Evolutionary conservation across 2,113 vertebrate species (phyloP).

Genomic region (Sylvietta virens): DNA sequence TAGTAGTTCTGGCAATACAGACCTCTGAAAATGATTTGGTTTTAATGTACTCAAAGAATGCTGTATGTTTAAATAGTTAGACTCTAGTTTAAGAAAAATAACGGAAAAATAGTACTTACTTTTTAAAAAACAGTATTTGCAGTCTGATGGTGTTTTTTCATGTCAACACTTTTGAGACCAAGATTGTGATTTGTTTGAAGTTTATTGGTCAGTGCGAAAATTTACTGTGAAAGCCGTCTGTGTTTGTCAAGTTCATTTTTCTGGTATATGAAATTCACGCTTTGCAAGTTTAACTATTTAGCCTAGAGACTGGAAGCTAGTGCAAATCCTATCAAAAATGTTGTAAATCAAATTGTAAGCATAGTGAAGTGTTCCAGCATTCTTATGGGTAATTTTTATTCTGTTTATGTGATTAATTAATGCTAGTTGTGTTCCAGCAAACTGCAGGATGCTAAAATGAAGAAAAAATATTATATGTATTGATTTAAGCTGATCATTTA

Average conservation of each 20-base stretch:
- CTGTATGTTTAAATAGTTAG: neutral
- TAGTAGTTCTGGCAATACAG: neutral
- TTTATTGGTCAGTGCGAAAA: neutral
- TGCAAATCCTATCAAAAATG: neutral
- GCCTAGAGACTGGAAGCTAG: neutral
- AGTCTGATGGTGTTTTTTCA: neutral
- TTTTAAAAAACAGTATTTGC: neutral
- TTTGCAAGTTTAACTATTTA: conserved; percentile 21
- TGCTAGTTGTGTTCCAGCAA: neutral
- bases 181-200: neutral
- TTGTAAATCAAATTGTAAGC: neutral
- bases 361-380: neutral
- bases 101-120: neutral
- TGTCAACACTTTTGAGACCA: neutral
- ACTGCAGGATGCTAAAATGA: neutral
- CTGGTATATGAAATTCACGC: neutral
- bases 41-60: neutral
- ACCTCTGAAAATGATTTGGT: neutral
- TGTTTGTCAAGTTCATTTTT: conserved; percentile 20
- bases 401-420: neutral
- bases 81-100: neutral
- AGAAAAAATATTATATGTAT: neutral
- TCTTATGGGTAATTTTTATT: neutral
- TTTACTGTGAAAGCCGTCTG: neutral
- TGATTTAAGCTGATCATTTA: neutral